Evolutionary conservation across 2,113 vertebrate species (phyloP), one percentile per base, ranked within the genome.

Genomic region (Pelobates fuscus): DNA sequence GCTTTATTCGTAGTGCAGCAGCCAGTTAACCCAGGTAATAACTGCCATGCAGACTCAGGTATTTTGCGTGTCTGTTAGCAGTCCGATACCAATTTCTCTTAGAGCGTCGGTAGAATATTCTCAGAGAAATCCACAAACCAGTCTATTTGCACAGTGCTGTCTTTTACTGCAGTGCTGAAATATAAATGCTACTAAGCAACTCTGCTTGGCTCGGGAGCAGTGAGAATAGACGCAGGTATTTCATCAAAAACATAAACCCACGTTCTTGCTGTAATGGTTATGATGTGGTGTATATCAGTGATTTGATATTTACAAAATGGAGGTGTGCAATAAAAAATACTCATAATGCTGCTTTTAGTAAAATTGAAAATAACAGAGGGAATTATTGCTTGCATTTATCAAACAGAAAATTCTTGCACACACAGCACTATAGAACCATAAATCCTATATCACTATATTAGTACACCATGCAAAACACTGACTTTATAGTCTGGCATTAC

Each of bases 261-360:
- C 12, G 10, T 49, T 49, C 12, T 49, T 49, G 10, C 12, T 18
- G 10, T 49, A 17, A 4, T 14, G 3, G 44, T 18, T 11, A 49
- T 17, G 44, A 17, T 4, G 15, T 49, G 44, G 44, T 17, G 15
- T 49, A 49, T 49, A 49, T 18, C 44, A 18, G 15, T 17, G 17
- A 49, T 49, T 4, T 14, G 15, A 49, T 17, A 49, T 49, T 49
- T 15, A 18, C 44, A 3, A n/a, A 29, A 75, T 59, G 46, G 78
- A 75, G 78, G 78, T 81, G 43, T 80, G 25, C 41, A 17, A 17
- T 30, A 59, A 25, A 37, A 77, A 67, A 68, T 8, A 17, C n/a
- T 44, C 68, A 49, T 49, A 49, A 49, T 2, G 44, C 44, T 17
- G 15, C 44, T 49, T 49, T 49, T 17, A 49, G 44, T 17, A 49